Evolutionary conservation across 2,888 invertebrate species (phyloP), one percentile per base, ranked within the genome.

Genomic region (Acleris holmiana): DNA sequence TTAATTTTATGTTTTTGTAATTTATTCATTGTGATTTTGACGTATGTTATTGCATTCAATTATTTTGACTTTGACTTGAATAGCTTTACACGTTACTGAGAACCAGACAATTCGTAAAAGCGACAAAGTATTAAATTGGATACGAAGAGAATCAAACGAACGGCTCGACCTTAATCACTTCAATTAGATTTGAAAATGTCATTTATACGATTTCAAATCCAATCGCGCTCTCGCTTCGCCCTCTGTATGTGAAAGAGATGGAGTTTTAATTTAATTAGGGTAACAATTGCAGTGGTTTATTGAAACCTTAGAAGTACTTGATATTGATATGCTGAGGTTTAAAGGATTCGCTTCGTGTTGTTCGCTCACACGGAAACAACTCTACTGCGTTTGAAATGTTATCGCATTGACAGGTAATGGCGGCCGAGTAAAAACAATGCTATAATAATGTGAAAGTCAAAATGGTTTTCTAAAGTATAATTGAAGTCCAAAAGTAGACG

Each of bases 201-300:
- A 50, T 50, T 50, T 50, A 13, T 50, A 50, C 50, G 50, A 50
- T 50, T 50, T 50, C 50, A 50, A 29, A 50, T 25, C n/a, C 15
- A 25, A 25, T 50, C 21, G 50, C 7, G 23, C 10, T 8, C 5
- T 50, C 50, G 0, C 50, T n/a, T n/a, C 17, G 8, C 8, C 6
- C 8, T n/a, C 7, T 8, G n/a, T 17, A 0, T 7, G n/a, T 50
- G 50, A 50, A 21, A 29, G 50, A 29, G 50, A 50, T 17, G 48
- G 21, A 17, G 21, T 29, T 4, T 17, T 50, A 50, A 50, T 50
- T 29, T 15, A 17, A 50, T 50, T 50, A 50, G 2, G 8, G 50
- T 29, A 8, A 50, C n/a, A 50, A 29, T 25, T 25, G 50, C 50
- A 50, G 2, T 49, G 50, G 2, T 50, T 50, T 25, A 29, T 25